Base-by-base conservation (phyloP, 2,113 vertebrate species). In the Falcunculus frontatus region DNA sequence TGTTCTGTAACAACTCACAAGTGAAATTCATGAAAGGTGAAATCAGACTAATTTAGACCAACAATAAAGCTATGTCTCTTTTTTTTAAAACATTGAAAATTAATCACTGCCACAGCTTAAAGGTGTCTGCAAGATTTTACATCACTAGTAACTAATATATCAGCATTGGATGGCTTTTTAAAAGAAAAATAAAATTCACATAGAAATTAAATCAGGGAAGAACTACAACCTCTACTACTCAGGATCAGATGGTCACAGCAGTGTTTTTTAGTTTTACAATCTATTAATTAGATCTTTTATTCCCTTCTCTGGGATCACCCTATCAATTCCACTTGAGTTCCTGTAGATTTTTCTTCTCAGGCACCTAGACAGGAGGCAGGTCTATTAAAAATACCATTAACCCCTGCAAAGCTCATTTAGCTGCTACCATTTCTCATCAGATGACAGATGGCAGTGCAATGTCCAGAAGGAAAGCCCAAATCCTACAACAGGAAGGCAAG, bases 261-360 rank as follows among this genome's bases (percentile, higher is more conserved):
- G n/a, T 44, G 30, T 52, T 84, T 95, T 81, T 69, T 32, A 89
- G 41, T 68, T 82, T 91, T 84, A 60, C 68, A 94, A 87, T 96
- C 91, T 95, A 72, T 75, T 95, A 95, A 96, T 96, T 96, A 92
- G 80, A 96, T 96, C 93, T 94, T 91, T 72, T 89, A 29, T 47
- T 91, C 57, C 37, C 37, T 83, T 90, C 63, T 88, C 39, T 63
- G 39, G 52, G 30, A 88, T 82, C 80, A 95, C n/a, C 30, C 37
- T 73, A 90, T 89, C 63, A 91, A 83, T 94, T 56, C 67, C 10
- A 17, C 50, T 91, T 55, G 70, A 83, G 55, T 73, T 95, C 39
- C 59, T 56, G 39, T 26, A 83, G 41, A 93, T 94, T 88, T 94
- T 85, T 87, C 81, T 94, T 82, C 74, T 87, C 26, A 12, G 81